Conservation (phyloP, 2,113 vertebrate species). For the Garra rufa region DNA sequence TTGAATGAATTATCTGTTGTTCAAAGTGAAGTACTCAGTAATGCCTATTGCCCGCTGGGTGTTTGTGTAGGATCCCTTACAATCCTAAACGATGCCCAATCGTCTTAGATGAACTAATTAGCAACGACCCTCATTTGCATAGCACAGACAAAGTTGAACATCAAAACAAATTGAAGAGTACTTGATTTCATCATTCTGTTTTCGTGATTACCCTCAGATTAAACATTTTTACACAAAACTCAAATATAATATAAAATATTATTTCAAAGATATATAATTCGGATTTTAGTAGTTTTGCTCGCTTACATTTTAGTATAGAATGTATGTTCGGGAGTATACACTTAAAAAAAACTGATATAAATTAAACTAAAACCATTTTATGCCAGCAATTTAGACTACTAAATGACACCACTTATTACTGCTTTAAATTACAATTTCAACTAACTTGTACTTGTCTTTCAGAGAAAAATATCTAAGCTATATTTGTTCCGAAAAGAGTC, state of each 20-base stretch:
- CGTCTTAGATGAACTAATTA: slow-evolving; percentile 78
- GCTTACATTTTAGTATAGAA: not conserved
- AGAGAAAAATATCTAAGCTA: not conserved
- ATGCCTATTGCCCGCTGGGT: slow-evolving; percentile 57
- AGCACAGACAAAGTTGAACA: slow-evolving; percentile 57
- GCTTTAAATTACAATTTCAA: not conserved
- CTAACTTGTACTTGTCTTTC: not conserved
- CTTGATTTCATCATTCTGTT: slow-evolving; percentile 40
- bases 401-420: not conserved
- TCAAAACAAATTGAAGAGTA: not conserved
- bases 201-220: not conserved
- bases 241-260: not conserved
- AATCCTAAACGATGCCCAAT: slow-evolving; percentile 59
- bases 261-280: not conserved
- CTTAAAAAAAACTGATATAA: not conserved
- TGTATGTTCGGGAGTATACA: not conserved
- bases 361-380: not conserved
- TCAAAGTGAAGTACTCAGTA: slow-evolving; percentile 64
- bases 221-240: not conserved
- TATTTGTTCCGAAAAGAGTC: not conserved
- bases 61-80: slow-evolving; percentile 60
- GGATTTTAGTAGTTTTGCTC: not conserved
- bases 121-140: slow-evolving; percentile 58
- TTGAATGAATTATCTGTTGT: slow-evolving; percentile 71
- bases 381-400: not conserved